phyloP scores from a whole-genome alignment of 2,797 vertebrate species.

The Linurgus olivaceus region DNA sequence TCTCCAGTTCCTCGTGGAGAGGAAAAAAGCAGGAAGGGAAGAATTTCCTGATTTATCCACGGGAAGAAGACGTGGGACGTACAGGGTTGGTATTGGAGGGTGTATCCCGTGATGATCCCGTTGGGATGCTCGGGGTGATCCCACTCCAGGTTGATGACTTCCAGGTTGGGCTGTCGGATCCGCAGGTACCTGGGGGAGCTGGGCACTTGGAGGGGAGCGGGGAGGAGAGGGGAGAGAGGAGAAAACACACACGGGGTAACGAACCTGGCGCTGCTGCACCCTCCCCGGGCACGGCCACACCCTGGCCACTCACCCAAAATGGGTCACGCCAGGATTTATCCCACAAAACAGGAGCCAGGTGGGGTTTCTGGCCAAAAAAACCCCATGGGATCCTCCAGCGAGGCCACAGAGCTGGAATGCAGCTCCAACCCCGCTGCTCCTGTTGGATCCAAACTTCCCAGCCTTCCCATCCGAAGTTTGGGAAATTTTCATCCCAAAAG shows the following conservation, averaged over 20 bases:
- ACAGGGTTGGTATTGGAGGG: conserved; percentile 87
- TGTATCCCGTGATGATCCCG: conserved; percentile 90
- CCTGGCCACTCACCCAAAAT: fast-evolving
- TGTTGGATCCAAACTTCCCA: fast-evolving
- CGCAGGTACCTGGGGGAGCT: conserved; percentile 87
- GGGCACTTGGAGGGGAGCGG: conserved; percentile 81
- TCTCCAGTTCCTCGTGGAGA: not conserved
- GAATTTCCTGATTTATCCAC: fast-evolving
- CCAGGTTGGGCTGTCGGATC: conserved; percentile 83
- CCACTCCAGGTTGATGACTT: conserved; percentile 88
- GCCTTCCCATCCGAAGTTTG: not conserved
- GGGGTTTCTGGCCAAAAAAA: not conserved
- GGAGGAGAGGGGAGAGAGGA: conserved; percentile 9
- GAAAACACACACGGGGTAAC: not conserved
- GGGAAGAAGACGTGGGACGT: conserved; percentile 21
- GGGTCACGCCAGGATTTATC: not conserved
- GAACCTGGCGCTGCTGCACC: not conserved
- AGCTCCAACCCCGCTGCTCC: not conserved
- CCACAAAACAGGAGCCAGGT: not conserved
- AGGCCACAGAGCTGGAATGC: not conserved
- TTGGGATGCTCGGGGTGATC: conserved; percentile 92
- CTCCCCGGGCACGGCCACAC: not conserved
- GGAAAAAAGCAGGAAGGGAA: not conserved
- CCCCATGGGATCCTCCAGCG: fast-evolving
- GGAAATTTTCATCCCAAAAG: not conserved